Percentiles rank a stretch among this genome's conserved stretches.
Conservation (phyloP, 2,888 invertebrate species). For the Sylvicola fuscatus region DNA sequence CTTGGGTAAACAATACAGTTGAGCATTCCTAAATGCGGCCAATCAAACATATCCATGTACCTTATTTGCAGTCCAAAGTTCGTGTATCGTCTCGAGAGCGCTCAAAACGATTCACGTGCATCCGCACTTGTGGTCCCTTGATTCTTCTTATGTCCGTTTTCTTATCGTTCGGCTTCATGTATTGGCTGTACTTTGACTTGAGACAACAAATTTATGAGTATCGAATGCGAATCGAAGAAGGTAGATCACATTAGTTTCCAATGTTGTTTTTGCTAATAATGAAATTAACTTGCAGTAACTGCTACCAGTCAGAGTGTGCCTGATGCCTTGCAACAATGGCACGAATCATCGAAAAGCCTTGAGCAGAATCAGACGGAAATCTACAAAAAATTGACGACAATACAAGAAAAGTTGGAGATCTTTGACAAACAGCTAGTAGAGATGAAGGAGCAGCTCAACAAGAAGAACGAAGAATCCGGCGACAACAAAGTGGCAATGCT, state of each 20-base stretch:
- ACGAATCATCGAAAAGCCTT: conserved; percentile 43
- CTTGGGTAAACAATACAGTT: conserved; percentile 14
- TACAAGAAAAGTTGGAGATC: conserved; percentile 34
- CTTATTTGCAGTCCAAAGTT: conserved; percentile 12
- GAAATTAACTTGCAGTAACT: conserved; percentile 29
- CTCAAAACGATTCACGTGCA: conserved; percentile 16
- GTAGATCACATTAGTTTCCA: too few species aligned
- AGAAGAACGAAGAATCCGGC: conserved; percentile 18
- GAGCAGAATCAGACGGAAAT: conserved; percentile 44
- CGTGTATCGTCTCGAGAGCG: conserved; percentile 14
- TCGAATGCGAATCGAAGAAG: conserved; percentile 23
- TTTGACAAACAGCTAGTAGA: conserved; percentile 27
- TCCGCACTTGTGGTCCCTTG: conserved; percentile 19
- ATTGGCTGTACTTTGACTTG: conserved; percentile 24
- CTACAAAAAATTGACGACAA: conserved; percentile 31
- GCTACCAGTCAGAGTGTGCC: conserved; percentile 47
- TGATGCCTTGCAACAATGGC: conserved; percentile 48
- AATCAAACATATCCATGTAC: neutral
- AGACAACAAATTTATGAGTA: conserved; percentile 21
- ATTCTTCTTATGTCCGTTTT: conserved; percentile 16
- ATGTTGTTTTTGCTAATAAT: too few species aligned
- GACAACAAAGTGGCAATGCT: conserved; percentile 15
- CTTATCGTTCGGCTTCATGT: conserved; percentile 18
- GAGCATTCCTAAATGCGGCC: too few species aligned
- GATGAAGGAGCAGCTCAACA: conserved; percentile 10